These are phyloP conservation scores for Saccopteryx leptura DNA, from an alignment of 2,113 vertebrate genomes.

Conservation along the genomic window DNA sequence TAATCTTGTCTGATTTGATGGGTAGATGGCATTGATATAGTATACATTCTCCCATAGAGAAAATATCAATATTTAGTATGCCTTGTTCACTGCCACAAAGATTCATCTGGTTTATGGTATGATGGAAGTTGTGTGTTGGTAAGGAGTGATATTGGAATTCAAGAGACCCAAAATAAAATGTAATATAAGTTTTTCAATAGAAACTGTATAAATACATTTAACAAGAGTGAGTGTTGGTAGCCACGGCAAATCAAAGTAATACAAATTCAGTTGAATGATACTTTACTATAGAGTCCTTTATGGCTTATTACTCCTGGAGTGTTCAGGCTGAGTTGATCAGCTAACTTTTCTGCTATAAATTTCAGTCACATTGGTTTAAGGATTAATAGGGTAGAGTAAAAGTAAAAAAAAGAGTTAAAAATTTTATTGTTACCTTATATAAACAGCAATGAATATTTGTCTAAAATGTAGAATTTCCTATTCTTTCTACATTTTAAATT, in stretches of 20 bases:
- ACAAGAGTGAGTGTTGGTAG: background rate
- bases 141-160: background rate
- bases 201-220: background rate
- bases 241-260: background rate
- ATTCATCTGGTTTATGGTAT: background rate
- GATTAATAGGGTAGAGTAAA: background rate
- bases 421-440: background rate
- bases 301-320: background rate
- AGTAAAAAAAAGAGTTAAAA: background rate
- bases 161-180: constrained; percentile 1
- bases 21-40: background rate
- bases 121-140: background rate
- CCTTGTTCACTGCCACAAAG: background rate
- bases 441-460: background rate
- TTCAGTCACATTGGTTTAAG: background rate
- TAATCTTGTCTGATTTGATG: background rate
- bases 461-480: background rate
- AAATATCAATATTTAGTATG: background rate
- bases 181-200: background rate
- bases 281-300: background rate
- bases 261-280: background rate
- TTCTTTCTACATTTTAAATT: constrained; percentile 8
- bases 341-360: background rate
- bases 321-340: background rate
- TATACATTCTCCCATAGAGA: background rate